Percentiles rank a stretch among this genome's conserved stretches.
Evolutionary conservation across 2,888 invertebrate genomes (phyloP).

Genomic region (Odontothrips loti): DNA sequence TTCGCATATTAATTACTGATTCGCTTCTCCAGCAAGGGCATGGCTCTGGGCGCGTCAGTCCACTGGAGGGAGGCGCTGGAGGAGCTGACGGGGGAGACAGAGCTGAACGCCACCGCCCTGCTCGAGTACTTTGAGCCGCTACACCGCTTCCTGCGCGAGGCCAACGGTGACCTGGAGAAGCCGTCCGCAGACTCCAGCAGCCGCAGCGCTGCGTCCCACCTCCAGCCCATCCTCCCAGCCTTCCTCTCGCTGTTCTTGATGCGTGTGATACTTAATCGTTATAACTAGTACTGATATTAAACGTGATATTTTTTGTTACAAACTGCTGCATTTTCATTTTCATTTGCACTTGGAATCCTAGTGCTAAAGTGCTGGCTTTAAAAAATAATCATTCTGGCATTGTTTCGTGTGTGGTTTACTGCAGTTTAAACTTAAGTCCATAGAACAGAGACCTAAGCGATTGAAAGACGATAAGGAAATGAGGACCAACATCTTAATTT

Average conservation of each 20-base stretch:
- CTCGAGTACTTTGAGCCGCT: conserved; percentile 47
- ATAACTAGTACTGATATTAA: background rate
- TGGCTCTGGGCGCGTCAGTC: conserved; percentile 41
- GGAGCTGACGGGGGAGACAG: conserved; percentile 45
- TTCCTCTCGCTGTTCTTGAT: background rate
- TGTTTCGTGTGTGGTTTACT: no score
- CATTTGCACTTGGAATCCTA: background rate
- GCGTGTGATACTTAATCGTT: conserved; percentile 4
- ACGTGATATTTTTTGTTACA: background rate
- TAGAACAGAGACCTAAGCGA: no score
- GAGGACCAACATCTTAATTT: no score
- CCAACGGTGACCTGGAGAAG: conserved; percentile 58
- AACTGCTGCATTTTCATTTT: background rate
- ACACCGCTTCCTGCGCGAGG: conserved; percentile 43
- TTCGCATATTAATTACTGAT: no score
- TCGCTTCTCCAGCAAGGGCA: conserved; percentile 41
- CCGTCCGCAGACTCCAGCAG: background rate
- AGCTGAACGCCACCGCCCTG: conserved; percentile 45
- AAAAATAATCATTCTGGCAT: no score
- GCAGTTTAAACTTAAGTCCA: no score
- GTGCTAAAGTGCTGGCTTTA: no score
- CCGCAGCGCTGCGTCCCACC: background rate
- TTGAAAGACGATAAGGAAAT: no score
- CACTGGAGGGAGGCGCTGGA: conserved; percentile 49
- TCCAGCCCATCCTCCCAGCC: background rate